Evolutionary conservation across 2,797 vertebrate species (phyloP).

Genomic region (Euphonia xanthogaster): DNA sequence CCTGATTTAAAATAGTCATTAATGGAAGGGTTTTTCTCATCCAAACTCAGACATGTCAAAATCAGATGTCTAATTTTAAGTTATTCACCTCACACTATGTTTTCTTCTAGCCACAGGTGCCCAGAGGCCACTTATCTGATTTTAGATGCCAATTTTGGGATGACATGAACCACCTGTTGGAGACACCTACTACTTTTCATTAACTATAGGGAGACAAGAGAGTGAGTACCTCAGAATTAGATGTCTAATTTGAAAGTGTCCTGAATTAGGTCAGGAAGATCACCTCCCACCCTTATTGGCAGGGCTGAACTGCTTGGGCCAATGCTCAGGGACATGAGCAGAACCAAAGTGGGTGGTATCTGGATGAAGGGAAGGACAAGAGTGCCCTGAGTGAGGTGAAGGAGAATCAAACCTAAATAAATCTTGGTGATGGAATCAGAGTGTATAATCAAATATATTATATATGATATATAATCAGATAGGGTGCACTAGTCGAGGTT

Average conservation of each 20-base stretch:
- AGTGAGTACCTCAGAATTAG: neutral
- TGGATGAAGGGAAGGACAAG: neutral
- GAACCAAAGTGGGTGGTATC: neutral
- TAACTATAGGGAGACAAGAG: neutral
- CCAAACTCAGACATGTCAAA: neutral
- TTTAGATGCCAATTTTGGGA: neutral
- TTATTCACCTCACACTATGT: neutral
- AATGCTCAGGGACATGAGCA: neutral
- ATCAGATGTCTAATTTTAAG: neutral
- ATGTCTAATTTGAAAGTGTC: neutral
- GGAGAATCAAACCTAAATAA: neutral
- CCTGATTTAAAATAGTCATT: neutral
- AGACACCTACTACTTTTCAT: neutral
- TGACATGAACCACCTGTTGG: neutral
- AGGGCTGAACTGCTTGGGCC: neutral
- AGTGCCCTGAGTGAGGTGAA: neutral
- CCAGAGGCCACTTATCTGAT: neutral
- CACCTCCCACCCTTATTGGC: neutral
- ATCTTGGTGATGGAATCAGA: neutral
- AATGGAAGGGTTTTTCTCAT: neutral
- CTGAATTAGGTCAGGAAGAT: constrained; percentile 4
- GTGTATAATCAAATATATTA: neutral
- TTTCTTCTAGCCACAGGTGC: neutral
- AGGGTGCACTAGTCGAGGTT: neutral
- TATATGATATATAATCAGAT: neutral